phyloP scores from a whole-genome alignment of 2,797 vertebrate genomes.

The Notolepis coatsorum region DNA sequence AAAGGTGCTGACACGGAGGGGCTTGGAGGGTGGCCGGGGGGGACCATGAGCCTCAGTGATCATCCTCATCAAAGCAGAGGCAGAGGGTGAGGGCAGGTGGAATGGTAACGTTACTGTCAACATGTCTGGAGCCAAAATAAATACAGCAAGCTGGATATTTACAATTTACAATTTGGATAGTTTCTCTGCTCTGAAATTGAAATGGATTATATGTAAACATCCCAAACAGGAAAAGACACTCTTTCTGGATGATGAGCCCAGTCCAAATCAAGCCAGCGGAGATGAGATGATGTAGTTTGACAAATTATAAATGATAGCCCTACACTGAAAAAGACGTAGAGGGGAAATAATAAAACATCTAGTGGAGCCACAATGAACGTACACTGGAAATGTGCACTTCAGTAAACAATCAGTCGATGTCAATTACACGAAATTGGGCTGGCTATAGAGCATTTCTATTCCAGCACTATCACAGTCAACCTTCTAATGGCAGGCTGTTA shows the following conservation, averaged over 20 bases:
- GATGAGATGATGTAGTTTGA: constrained; percentile 63
- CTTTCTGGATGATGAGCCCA: constrained; percentile 62
- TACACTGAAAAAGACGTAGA: constrained; percentile 73
- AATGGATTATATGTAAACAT: constrained; percentile 77
- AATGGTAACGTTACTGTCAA: constrained; percentile 42
- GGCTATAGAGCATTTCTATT: constrained; percentile 65
- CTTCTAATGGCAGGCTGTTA: constrained; percentile 78
- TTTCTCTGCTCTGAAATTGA: constrained; percentile 74
- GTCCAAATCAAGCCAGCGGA: constrained; percentile 70
- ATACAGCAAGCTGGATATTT: constrained; percentile 66
- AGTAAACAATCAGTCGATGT: constrained; percentile 77
- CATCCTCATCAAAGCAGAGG: constrained; percentile 78
- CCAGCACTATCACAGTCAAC: constrained; percentile 70
- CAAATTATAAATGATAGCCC: constrained; percentile 81
- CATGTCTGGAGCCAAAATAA: constrained; percentile 73
- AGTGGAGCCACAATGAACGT: constrained; percentile 73
- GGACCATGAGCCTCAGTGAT: constrained; percentile 70
- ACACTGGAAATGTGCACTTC: constrained; percentile 79
- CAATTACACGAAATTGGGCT: constrained; percentile 81
- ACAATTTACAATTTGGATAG: constrained; percentile 77
- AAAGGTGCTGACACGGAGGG: constrained; percentile 73
- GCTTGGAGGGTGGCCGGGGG: constrained; percentile 53
- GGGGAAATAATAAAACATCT: constrained; percentile 79
- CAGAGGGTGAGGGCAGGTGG: constrained; percentile 42
- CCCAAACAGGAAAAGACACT: constrained; percentile 69